A percentile compares a stretch with the other conserved stretches of the same genome.
These are phyloP conservation scores for Geotrupes spiniger DNA, from an alignment of 2,888 invertebrate species.

Conservation along the genomic window DNA sequence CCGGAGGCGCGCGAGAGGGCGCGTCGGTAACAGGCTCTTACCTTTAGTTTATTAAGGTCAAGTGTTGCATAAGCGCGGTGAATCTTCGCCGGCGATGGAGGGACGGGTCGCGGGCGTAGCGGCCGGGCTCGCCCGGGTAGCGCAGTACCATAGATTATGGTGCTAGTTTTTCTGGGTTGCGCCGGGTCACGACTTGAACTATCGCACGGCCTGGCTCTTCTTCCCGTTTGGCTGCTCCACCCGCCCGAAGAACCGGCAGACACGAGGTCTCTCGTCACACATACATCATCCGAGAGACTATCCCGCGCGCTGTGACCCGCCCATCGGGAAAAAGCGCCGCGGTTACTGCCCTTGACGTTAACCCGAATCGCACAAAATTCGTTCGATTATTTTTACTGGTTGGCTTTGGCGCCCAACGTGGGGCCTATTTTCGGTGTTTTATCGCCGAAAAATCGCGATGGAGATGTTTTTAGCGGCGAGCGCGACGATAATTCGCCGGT, in stretches of 20 bases:
- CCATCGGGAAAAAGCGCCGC: too few relatives aligned
- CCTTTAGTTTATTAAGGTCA: conserved; percentile 7
- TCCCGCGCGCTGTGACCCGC: too few relatives aligned
- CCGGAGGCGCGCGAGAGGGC: conserved; percentile 8
- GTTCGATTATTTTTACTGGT: too few relatives aligned
- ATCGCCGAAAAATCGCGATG: too few relatives aligned
- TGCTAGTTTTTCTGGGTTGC: conserved; percentile 35
- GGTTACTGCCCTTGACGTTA: too few relatives aligned
- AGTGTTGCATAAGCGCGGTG: conserved; percentile 6
- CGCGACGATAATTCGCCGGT: too few relatives aligned
- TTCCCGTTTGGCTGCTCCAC: conserved; percentile 22
- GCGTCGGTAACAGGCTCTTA: conserved; percentile 7
- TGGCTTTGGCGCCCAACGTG: too few relatives aligned
- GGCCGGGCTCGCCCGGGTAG: background rate
- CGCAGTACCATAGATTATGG: conserved; percentile 22
- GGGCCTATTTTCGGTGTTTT: too few relatives aligned
- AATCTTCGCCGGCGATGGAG: conserved; percentile 5
- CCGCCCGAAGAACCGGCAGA: conserved; percentile 20
- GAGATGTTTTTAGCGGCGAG: too few relatives aligned
- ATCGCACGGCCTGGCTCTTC: conserved; percentile 55
- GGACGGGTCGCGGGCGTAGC: conserved; percentile 6
- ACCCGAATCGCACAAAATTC: too few relatives aligned
- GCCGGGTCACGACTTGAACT: conserved; percentile 59
- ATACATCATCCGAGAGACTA: conserved; percentile 25
- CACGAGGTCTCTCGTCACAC: conserved; percentile 27